A percentile compares a stretch with the other conserved stretches of the same genome.
Conservation (phyloP, 2,888 invertebrate genomes). For the Alsophila aescularia region DNA sequence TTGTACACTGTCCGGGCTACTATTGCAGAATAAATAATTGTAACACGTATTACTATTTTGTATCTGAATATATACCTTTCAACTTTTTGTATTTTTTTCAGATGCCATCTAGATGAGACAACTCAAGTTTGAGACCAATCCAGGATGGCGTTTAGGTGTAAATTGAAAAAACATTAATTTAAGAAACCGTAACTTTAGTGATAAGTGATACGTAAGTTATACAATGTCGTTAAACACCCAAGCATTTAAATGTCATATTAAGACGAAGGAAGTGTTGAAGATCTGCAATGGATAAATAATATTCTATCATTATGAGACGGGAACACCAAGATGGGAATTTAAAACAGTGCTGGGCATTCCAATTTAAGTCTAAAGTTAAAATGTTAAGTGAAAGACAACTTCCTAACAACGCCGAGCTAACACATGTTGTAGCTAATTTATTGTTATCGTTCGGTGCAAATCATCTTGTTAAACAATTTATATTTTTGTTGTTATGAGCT, state of each 20-base stretch:
- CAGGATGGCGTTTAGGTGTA: conserved; percentile 59
- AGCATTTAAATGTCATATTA: conserved; percentile 73
- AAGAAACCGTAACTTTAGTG: conserved; percentile 80
- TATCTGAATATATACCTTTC: conserved; percentile 8
- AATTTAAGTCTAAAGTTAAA: conserved; percentile 65
- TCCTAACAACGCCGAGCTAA: conserved; percentile 34
- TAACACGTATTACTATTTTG: not conserved
- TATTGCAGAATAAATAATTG: too few species aligned
- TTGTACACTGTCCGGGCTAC: too few species aligned
- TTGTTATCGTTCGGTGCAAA: conserved; percentile 52
- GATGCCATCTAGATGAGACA: conserved; percentile 58
- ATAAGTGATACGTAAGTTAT: conserved; percentile 57
- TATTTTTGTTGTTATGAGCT: conserved; percentile 64
- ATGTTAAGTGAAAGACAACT: conserved; percentile 70
- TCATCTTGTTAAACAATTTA: conserved; percentile 54
- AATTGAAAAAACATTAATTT: conserved; percentile 58
- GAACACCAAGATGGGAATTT: conserved; percentile 30
- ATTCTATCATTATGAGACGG: conserved; percentile 29
- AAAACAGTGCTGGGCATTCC: conserved; percentile 75
- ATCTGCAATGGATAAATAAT: conserved; percentile 29
- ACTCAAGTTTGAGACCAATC: conserved; percentile 66
- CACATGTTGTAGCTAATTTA: conserved; percentile 48
- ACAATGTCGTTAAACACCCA: conserved; percentile 62
- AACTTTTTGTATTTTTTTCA: conserved; percentile 56
- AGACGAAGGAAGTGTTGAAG: conserved; percentile 44